phyloP scores from a whole-genome alignment of 2,797 vertebrate genomes.

The Nyctibius grandis region DNA sequence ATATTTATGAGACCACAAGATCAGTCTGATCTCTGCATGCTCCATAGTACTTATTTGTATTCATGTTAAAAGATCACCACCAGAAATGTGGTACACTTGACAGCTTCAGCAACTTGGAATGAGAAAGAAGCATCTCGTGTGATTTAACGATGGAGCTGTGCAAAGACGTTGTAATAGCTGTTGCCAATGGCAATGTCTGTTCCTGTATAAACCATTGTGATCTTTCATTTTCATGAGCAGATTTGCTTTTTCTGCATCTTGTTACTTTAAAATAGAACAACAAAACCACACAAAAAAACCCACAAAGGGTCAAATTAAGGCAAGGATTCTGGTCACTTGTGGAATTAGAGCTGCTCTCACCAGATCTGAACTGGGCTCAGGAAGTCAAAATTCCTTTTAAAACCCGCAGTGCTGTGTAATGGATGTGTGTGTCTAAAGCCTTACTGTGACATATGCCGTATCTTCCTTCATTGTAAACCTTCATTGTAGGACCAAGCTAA shows the following conservation, averaged over 20 bases:
- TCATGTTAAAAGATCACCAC: neutral
- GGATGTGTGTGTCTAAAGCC: slow-evolving; percentile 27
- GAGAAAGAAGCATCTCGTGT: neutral
- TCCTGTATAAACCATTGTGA: neutral
- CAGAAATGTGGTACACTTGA: neutral
- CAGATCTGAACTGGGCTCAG: neutral
- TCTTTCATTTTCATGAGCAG: slow-evolving; percentile 14
- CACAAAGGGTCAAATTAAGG: neutral
- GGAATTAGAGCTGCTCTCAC: neutral
- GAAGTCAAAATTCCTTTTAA: neutral
- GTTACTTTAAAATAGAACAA: neutral
- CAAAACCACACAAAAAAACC: neutral
- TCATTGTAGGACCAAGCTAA: slow-evolving; percentile 74
- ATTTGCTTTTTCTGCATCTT: neutral
- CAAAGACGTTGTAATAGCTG: neutral
- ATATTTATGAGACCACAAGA: neutral
- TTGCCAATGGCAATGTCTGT: slow-evolving; percentile 32
- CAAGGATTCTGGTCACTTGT: neutral
- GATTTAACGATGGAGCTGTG: slow-evolving; percentile 1
- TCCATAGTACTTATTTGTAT: neutral
- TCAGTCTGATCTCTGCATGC: neutral
- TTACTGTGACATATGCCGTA: slow-evolving; percentile 64
- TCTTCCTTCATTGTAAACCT: slow-evolving; percentile 54
- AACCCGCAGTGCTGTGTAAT: neutral
- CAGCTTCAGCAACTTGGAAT: neutral